A percentile compares a stretch with the other conserved stretches of the same genome.
Evolutionary conservation across 2,113 vertebrate genomes (phyloP).

Genomic region (Daboia siamensis): DNA sequence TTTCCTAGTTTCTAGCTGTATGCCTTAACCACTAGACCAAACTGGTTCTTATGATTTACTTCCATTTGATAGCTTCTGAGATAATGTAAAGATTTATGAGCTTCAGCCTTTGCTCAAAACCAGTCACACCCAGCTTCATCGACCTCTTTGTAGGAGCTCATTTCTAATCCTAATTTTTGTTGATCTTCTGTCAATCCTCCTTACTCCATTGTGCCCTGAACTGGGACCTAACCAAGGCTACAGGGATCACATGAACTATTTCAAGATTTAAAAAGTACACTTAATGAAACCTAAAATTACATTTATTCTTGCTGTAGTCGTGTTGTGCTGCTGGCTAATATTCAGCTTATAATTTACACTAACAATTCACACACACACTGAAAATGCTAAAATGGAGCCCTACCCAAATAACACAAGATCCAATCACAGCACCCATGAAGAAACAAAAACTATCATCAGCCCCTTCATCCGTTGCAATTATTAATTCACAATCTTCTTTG

Average conservation of each 20-base stretch:
- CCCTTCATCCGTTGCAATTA: not conserved
- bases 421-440: not conserved
- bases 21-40: not conserved
- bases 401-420: not conserved
- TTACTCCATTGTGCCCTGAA: not conserved
- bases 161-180: not conserved
- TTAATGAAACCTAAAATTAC: not conserved
- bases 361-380: not conserved
- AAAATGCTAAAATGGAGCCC: not conserved
- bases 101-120: not conserved
- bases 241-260: not conserved
- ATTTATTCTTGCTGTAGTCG: not conserved
- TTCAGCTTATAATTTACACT: not conserved
- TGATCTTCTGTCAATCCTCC: not conserved
- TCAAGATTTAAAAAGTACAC: not conserved
- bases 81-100: not conserved
- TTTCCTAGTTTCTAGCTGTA: not conserved
- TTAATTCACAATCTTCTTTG: not conserved
- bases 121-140: not conserved
- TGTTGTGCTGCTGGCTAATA: not conserved
- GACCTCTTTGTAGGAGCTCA: not conserved
- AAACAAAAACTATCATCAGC: not conserved
- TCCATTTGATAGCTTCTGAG: not conserved
- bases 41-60: not conserved
- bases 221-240: not conserved